phyloP scores from a whole-genome alignment of 2,113 vertebrate genomes.

The Uropsilus gracilis region DNA sequence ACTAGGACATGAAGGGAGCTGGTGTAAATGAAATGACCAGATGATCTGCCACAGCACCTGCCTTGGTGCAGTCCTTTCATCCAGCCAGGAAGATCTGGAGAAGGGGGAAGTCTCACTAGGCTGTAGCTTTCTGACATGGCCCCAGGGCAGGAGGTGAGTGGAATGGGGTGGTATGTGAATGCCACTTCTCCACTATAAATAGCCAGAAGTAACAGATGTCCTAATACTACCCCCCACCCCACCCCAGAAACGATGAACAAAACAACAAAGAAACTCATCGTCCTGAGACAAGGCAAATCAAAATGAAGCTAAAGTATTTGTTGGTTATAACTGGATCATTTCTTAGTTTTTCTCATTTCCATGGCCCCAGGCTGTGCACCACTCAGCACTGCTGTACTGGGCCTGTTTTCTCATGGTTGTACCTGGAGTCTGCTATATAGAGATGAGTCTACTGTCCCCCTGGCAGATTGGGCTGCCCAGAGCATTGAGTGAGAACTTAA shows the following conservation, averaged over 20 bases:
- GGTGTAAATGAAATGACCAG: not conserved
- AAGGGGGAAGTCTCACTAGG: not conserved
- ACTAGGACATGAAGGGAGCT: not conserved
- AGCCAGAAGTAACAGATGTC: no score
- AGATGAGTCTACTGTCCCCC: constrained; percentile 14
- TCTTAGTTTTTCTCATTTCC: not conserved
- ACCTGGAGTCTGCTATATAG: not conserved
- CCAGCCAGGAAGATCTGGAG: not conserved
- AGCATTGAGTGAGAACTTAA: not conserved
- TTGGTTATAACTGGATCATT: not conserved
- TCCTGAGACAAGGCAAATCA: not conserved
- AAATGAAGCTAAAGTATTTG: not conserved
- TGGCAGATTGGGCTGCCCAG: not conserved
- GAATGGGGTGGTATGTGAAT: rapidly evolving
- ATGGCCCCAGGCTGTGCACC: not conserved
- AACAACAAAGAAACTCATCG: not conserved
- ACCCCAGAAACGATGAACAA: not conserved
- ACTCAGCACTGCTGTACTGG: not conserved
- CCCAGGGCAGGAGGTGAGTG: not conserved
- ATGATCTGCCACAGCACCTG: not conserved
- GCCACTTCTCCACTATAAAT: no score
- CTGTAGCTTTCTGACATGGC: not conserved
- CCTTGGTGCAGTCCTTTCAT: not conserved
- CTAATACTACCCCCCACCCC: no score
- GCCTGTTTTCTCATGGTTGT: not conserved